Evolutionary conservation across 2,888 invertebrate species (phyloP).

Genomic region (Sesia bembeciformis): DNA sequence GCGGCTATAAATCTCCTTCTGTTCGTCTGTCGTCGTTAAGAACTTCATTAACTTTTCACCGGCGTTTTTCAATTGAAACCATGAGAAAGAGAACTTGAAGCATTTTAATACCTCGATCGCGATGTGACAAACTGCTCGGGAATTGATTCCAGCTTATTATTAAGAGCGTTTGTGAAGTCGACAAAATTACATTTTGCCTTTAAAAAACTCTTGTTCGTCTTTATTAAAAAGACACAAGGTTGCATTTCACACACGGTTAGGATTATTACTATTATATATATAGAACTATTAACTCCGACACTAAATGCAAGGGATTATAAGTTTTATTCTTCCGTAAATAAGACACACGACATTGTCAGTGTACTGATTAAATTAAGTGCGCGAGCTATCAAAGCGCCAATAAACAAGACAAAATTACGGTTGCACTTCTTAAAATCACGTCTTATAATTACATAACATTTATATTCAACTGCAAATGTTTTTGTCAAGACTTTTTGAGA

Average conservation of each 20-base stretch:
- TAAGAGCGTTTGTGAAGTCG: background rate
- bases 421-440: too few species aligned
- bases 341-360: too few species aligned
- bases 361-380: too few species aligned
- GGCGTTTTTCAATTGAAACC: constrained; percentile 47
- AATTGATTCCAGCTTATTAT: constrained; percentile 28
- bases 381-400: too few species aligned
- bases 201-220: background rate
- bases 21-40: constrained; percentile 50
- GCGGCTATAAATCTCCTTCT: constrained; percentile 55
- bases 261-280: too few species aligned
- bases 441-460: background rate
- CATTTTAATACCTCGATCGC: constrained; percentile 39
- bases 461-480: background rate
- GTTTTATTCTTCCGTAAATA: too few species aligned
- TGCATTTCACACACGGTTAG: too few species aligned
- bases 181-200: background rate
- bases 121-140: constrained; percentile 43
- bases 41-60: constrained; percentile 59
- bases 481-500: background rate
- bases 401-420: too few species aligned
- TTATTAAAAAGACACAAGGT: background rate
- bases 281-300: too few species aligned
- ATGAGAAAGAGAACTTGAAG: constrained; percentile 39
- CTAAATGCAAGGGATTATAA: too few species aligned